Conservation (phyloP, 2,888 invertebrate genomes). For the Drosophila sordidapex region DNA sequence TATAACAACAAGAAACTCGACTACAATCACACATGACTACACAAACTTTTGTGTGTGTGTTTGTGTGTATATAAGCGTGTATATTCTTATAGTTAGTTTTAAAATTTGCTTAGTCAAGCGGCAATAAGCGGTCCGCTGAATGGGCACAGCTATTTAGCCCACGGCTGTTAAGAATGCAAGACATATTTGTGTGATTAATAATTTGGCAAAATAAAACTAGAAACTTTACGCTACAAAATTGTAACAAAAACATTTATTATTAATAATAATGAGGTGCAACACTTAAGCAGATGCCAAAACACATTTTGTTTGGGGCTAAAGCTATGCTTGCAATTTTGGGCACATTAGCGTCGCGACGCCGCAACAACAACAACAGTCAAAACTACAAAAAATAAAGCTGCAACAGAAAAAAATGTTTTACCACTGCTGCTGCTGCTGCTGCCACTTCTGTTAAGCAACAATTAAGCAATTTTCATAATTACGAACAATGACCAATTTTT, state of each 20-base stretch:
- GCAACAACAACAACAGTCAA: conserved; percentile 19
- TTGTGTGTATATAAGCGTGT: conserved; percentile 1
- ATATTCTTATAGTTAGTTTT: conserved; percentile 16
- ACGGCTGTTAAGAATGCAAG: conserved; percentile 54
- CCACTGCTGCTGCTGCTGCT: conserved; percentile 37
- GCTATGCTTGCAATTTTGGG: conserved; percentile 41
- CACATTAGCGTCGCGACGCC: conserved; percentile 18
- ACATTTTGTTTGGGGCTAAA: conserved; percentile 28
- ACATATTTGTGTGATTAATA: conserved; percentile 70
- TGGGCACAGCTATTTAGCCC: conserved; percentile 73
- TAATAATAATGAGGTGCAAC: conserved; percentile 71
- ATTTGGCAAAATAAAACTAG: conserved; percentile 67
- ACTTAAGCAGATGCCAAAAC: conserved; percentile 77
- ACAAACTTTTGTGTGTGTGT: conserved; percentile 16
- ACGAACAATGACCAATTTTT: conserved; percentile 81
- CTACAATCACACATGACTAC: conserved; percentile 64
- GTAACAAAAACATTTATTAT: conserved; percentile 55
- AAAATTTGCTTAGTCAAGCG: conserved; percentile 76
- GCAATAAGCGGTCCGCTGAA: conserved; percentile 59
- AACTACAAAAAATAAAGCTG: conserved; percentile 15
- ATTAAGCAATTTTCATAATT: conserved; percentile 81
- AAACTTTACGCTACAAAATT: conserved; percentile 52
- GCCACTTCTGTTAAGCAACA: conserved; percentile 74
- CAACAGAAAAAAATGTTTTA: conserved; percentile 27
- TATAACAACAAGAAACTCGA: conserved; percentile 67